Conservation (phyloP, 2,797 vertebrate species). For the Pagetopsis macropterus region DNA sequence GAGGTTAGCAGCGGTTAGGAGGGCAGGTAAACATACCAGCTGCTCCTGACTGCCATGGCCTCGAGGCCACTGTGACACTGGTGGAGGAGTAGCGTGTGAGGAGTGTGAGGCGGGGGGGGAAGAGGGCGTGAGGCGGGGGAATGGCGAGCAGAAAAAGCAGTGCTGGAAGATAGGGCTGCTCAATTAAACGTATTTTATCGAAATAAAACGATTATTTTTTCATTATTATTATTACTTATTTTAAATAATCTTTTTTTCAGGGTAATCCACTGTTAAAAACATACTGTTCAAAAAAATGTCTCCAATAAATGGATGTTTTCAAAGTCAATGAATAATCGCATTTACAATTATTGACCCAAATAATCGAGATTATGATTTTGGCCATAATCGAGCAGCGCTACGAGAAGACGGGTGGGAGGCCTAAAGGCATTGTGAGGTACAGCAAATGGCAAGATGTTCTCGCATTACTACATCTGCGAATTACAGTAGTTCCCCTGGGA, state of each 20-base stretch:
- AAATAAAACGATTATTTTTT: too few species aligned
- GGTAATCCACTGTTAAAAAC: too few species aligned
- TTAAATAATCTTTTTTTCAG: too few species aligned
- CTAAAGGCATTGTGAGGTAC: slow-evolving; percentile 50
- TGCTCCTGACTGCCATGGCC: slow-evolving; percentile 67
- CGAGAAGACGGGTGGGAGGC: slow-evolving; percentile 66
- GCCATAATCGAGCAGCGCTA: too few species aligned
- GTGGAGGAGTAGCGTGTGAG: slow-evolving; percentile 26
- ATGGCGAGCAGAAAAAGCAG: slow-evolving; percentile 39
- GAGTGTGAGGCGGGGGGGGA: not conserved
- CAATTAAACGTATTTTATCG: too few species aligned
- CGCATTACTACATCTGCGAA: slow-evolving; percentile 48
- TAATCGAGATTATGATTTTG: too few species aligned
- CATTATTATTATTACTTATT: too few species aligned
- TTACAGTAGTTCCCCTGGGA: slow-evolving; percentile 35
- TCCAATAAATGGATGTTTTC: too few species aligned
- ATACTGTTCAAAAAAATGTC: too few species aligned
- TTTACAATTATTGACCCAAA: too few species aligned
- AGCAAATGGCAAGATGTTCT: slow-evolving; percentile 56
- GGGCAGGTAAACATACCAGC: slow-evolving; percentile 77
- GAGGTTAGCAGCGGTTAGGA: slow-evolving; percentile 75
- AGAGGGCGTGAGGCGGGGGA: not conserved
- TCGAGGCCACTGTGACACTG: slow-evolving; percentile 69
- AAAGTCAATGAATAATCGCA: too few species aligned
- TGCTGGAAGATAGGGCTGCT: slow-evolving; percentile 5